Evolutionary conservation across 2,888 invertebrate genomes (phyloP), one percentile per base, ranked within the genome.

Genomic region (Lepidonotus clava): DNA sequence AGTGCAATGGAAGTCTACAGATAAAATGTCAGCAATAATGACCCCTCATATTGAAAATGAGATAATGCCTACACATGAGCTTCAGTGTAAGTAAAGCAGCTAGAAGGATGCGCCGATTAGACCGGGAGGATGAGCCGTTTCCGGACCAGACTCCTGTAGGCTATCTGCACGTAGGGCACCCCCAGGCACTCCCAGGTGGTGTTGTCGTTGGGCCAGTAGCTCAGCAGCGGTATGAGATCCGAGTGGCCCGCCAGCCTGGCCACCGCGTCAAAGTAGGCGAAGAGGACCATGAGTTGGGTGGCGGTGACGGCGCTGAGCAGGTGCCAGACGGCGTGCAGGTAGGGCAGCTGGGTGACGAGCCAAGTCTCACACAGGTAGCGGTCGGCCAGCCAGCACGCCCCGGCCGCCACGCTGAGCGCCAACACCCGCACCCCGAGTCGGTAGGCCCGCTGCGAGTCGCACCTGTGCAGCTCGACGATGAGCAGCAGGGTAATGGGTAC

Each of bases 251-350:
- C 6, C 46, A 80, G 28, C 14, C 80, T 41, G 21, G 41, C 24
- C 28, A 51, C 80, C 2, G 80, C 80, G 21, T 80, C 80, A 41
- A 80, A 80, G 51, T 80, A 80, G 24, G 80, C 80, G 51, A 80
- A 80, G 14, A 80, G 51, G 1, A 80, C 80, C 41, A 80, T 41
- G 46, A 80, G n/a, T 6, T 80, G 24, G 11, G 46, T 28, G 11
- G 80, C 80, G 18, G 80, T 96, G 83, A 97, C 96, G 91, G 97
- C 97, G 89, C 97, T 97, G 83, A 97, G 96, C 21, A 97, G 94
- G 93, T 97, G 97, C 97, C 97, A 97, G 28, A 97, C 95, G 14
- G 96, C 97, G 93, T 97, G 97, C 91, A 97, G 95, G 94, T 97
- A 97, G 0, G 97, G 97, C 91, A 97, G 97, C 94, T 96, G 96